Conservation (phyloP, 2,797 vertebrate species). For the Scomberomorus guttatus region DNA sequence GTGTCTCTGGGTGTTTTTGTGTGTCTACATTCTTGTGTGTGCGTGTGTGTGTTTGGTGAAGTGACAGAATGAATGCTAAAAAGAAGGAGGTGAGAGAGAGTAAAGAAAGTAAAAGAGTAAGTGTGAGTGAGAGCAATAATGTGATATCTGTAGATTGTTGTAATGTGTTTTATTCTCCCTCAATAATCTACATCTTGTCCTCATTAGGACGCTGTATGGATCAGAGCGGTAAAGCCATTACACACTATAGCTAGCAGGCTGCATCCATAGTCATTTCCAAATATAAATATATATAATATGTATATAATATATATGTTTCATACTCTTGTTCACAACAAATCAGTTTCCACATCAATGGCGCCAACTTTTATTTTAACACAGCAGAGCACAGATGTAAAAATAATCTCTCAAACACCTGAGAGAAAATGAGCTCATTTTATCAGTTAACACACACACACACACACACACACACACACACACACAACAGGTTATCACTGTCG, state of each 20-base stretch:
- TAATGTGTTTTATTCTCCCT: constrained; percentile 29
- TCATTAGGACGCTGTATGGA: constrained; percentile 49
- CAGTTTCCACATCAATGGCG: constrained; percentile 7
- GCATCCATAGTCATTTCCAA: constrained; percentile 20
- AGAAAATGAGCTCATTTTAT: constrained; percentile 24
- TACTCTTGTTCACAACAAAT: constrained; percentile 29
- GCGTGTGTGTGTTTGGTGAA: constrained; percentile 12
- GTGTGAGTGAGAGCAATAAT: constrained; percentile 33
- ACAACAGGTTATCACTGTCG: constrained; percentile 5
- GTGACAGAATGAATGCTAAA: constrained; percentile 14
- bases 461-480: too few species aligned
- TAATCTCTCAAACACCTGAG: neutral
- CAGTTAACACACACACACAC: too few species aligned
- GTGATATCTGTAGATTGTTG: constrained; percentile 35
- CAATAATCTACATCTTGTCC: constrained; percentile 34
- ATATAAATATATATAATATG: too few species aligned
- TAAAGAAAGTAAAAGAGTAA: constrained; percentile 5
- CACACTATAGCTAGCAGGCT: constrained; percentile 24
- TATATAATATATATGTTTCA: too few species aligned
- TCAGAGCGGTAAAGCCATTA: constrained; percentile 46
- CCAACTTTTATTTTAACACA: constrained; percentile 36
- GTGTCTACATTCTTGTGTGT: neutral
- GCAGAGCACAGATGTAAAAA: neutral
- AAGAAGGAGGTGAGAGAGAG: neutral
- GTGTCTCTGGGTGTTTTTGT: neutral